phyloP scores from a whole-genome alignment of 2,797 vertebrate species.

The Holocentrus rufus region DNA sequence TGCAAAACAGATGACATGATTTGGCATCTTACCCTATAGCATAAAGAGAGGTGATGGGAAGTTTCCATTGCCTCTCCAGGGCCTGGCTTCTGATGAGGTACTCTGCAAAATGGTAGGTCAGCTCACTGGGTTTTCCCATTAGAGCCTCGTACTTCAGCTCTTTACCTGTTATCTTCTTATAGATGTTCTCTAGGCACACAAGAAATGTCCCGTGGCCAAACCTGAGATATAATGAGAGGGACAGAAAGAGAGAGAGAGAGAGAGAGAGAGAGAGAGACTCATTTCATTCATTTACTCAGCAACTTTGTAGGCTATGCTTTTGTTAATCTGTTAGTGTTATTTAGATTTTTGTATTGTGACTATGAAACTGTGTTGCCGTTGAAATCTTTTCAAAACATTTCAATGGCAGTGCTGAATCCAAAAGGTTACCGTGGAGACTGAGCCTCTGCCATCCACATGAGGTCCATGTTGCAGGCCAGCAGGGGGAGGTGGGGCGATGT shows the following conservation, averaged over 20 bases:
- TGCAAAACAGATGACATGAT: not conserved
- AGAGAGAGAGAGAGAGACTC: not conserved
- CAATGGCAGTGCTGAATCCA: not conserved
- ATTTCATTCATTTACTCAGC: not conserved
- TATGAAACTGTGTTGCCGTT: not conserved
- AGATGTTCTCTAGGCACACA: slow-evolving; percentile 93
- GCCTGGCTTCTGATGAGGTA: slow-evolving; percentile 88
- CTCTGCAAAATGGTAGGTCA: slow-evolving; percentile 93
- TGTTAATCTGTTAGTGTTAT: not conserved
- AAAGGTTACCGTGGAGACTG: slow-evolving; percentile 86
- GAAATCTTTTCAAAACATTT: not conserved
- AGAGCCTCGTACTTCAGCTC: slow-evolving; percentile 91
- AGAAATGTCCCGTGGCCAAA: slow-evolving; percentile 93
- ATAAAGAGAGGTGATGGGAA: slow-evolving; percentile 84
- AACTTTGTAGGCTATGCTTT: not conserved
- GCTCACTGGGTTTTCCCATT: slow-evolving; percentile 92
- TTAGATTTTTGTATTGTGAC: not conserved
- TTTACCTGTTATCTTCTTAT: slow-evolving; percentile 92
- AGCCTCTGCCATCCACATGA: slow-evolving; percentile 95
- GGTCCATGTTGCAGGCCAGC: slow-evolving; percentile 94
- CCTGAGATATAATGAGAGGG: slow-evolving; percentile 64
- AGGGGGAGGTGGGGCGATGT: slow-evolving; percentile 86
- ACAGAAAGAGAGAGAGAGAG: not conserved
- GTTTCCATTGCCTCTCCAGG: slow-evolving; percentile 81
- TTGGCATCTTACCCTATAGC: slow-evolving; percentile 85